Evolutionary conservation across 2,888 invertebrate genomes (phyloP), one percentile per base, ranked within the genome.

Genomic region (Petrophora chlorosata): DNA sequence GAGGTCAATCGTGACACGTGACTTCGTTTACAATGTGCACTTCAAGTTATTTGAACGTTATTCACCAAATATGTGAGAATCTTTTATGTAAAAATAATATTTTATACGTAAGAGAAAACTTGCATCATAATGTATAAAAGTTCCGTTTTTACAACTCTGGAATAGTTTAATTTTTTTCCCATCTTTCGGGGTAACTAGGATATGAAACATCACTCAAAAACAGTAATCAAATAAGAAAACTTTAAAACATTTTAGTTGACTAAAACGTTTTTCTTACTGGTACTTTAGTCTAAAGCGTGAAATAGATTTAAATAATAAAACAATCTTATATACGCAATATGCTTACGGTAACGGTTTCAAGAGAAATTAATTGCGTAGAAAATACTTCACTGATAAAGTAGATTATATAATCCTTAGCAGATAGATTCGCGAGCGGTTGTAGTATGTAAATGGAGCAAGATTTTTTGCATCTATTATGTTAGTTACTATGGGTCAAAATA

Each of bases 1-100:
- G 77, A 77, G 76, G 77, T 56, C 72, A 57, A 43, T 55, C 51
- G 46, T 49, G 67, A 61, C 56, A 62, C 63, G 54, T 53, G 53
- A 62, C 60, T 60, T 30, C 34, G 39, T 49, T 38, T 15, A 32
- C 42, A 42, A 43, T 49, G 39, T 47, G 32, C 29, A 44, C 44
- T 41, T 34, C 34, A 35, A 42, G 32, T 42, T 30, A 29, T 48
- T 49, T 49, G 22, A 43, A 43, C 42, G 17, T 28, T 26, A 45
- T 26, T 39, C 32, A 26, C 29, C 23, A 8, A 19, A 9, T 29
- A 12, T 17, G 10, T 23, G 3, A 23, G 23, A 3, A 22, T 1
- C 8, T n/a, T 23, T 3, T 23, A n/a, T 23, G 8, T 8, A 23
- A 3, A n/a, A n/a, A 23, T 23, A 7, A 8, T 23, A n/a, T 8